Evolutionary conservation across 2,797 vertebrate genomes (phyloP).

Genomic region (Ctenopoma multispine): DNA sequence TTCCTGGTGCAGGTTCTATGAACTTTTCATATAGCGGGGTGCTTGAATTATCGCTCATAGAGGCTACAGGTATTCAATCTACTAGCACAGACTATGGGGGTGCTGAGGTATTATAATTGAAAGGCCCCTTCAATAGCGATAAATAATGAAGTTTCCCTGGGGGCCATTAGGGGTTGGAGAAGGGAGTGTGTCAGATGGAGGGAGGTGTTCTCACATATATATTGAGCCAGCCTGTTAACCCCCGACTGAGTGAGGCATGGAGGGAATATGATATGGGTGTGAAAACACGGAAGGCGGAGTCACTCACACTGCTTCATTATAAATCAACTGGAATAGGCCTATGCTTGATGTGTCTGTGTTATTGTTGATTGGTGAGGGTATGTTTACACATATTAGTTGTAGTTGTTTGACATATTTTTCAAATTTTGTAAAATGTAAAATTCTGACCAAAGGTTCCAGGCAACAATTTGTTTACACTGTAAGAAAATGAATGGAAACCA

Average conservation of each 20-base stretch:
- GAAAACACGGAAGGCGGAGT: constrained; percentile 49
- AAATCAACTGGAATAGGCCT: constrained; percentile 48
- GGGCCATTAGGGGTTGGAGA: constrained; percentile 64
- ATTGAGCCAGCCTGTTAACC: constrained; percentile 62
- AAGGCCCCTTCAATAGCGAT: constrained; percentile 76
- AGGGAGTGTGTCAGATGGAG: constrained; percentile 42
- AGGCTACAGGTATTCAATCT: constrained; percentile 71
- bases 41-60: constrained; percentile 61
- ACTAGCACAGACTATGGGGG: constrained; percentile 36
- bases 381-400: constrained; percentile 14
- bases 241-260: constrained; percentile 50
- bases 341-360: constrained; percentile 24
- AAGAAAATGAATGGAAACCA: not conserved
- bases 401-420: too few species aligned
- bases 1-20: constrained; percentile 37
- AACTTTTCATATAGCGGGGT: constrained; percentile 42
- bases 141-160: constrained; percentile 79
- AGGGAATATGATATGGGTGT: constrained; percentile 61
- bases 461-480: not conserved
- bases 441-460: not conserved
- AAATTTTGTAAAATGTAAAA: not conserved
- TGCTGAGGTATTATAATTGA: constrained; percentile 74
- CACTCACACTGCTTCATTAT: constrained; percentile 57
- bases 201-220: constrained; percentile 56
- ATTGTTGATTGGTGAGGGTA: constrained; percentile 12